A percentile compares a stretch with the other conserved stretches of the same genome.
Evolutionary conservation across 2,797 vertebrate genomes (phyloP).

Genomic region (Poeciliopsis infans): DNA sequence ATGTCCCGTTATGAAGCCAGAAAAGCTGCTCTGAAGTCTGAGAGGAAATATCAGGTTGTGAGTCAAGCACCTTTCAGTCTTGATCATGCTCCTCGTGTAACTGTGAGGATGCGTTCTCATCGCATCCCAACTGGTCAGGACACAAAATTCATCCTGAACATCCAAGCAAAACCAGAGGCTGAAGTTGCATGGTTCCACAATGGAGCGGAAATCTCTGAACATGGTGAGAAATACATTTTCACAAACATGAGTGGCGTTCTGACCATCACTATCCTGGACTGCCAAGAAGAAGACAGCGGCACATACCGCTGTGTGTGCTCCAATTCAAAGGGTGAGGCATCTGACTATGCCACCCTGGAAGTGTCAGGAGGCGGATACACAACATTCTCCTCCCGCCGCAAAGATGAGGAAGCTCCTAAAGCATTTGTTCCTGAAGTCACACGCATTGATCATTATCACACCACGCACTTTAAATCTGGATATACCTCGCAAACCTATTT

Average conservation of each 20-base stretch:
- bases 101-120: slow-evolving; percentile 97
- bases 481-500: slow-evolving; percentile 88
- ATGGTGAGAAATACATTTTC: slow-evolving; percentile 87
- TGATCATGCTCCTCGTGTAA: slow-evolving; percentile 94
- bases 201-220: slow-evolving; percentile 87
- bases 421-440: slow-evolving; percentile 88
- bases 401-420: slow-evolving; percentile 87
- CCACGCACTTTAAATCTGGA: slow-evolving; percentile 88
- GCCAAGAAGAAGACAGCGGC: slow-evolving; percentile 93
- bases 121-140: slow-evolving; percentile 90
- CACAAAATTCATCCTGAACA: slow-evolving; percentile 95
- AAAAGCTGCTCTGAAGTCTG: slow-evolving; percentile 96
- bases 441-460: slow-evolving; percentile 90
- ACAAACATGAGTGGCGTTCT: slow-evolving; percentile 93
- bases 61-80: slow-evolving; percentile 96
- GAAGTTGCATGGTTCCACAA: slow-evolving; percentile 95
- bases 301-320: slow-evolving; percentile 93
- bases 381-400: slow-evolving; percentile 90
- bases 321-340: slow-evolving; percentile 95
- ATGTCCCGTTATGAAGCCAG: slow-evolving; percentile 98
- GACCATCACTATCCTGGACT: slow-evolving; percentile 91
- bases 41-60: slow-evolving; percentile 93
- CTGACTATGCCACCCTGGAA: slow-evolving; percentile 95
- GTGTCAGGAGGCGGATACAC: slow-evolving; percentile 91
- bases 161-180: slow-evolving; percentile 93